Conservation (phyloP, 1,140 invertebrate species). For the Lasioglossum albipes region DNA sequence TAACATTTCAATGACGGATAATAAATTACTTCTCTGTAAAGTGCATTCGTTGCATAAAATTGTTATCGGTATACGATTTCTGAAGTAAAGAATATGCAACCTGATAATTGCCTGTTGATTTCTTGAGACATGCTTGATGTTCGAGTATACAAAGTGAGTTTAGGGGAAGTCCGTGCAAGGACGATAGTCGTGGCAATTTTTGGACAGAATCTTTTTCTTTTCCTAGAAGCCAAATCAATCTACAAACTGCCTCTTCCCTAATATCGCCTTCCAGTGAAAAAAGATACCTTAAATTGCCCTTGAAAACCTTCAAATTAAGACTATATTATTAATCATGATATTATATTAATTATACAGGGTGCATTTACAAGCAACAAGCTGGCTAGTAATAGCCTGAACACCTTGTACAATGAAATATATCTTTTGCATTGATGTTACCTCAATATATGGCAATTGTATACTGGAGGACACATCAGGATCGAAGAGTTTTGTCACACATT, state of each 20-base stretch:
- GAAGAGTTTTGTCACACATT: conserved; percentile 82
- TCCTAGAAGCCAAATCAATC: conserved; percentile 79
- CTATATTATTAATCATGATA: not conserved
- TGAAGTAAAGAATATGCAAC: conserved; percentile 50
- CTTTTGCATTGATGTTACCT: conserved; percentile 67
- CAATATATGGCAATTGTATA: conserved; percentile 80
- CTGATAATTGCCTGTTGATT: conserved; percentile 71
- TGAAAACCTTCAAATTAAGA: conserved; percentile 71
- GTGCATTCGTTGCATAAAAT: not conserved
- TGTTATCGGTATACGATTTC: not conserved
- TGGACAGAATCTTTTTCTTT: conserved; percentile 73
- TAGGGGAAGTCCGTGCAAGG: conserved; percentile 76
- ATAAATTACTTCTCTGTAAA: conserved; percentile 67
- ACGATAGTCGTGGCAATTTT: conserved; percentile 78
- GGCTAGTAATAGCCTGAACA: too few species aligned
- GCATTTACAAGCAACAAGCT: not conserved
- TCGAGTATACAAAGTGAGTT: conserved; percentile 75
- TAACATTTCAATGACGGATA: conserved; percentile 73
- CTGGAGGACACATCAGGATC: conserved; percentile 82
- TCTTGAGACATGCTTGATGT: conserved; percentile 56
- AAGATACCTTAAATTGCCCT: conserved; percentile 79
- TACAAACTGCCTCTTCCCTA: conserved; percentile 79
- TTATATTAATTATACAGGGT: not conserved
- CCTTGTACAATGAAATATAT: too few species aligned
- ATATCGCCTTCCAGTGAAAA: conserved; percentile 74